Evolutionary conservation across 2,113 vertebrate species (phyloP).

Genomic region (Thryonomys swinderianus): DNA sequence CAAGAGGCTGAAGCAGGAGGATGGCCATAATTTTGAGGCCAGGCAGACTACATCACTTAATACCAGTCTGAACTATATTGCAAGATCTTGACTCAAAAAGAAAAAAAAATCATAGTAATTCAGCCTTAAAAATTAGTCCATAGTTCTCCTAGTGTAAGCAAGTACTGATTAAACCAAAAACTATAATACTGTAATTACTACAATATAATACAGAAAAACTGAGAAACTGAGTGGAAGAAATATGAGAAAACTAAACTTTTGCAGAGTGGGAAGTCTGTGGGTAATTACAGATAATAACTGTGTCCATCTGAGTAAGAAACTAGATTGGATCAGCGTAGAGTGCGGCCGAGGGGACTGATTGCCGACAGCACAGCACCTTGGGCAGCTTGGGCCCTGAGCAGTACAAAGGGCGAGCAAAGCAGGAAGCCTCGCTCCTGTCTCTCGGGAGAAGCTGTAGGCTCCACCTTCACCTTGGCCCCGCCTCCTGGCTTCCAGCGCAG

Average conservation of each 20-base stretch:
- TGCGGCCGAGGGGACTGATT: not conserved
- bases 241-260: not conserved
- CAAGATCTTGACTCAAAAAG: not conserved
- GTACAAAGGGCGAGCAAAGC: not conserved
- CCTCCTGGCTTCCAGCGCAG: not conserved
- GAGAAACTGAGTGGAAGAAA: not conserved
- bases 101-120: not conserved
- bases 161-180: not conserved
- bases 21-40: not conserved
- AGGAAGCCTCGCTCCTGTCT: not conserved
- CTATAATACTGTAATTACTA: not conserved
- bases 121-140: not conserved
- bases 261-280: not conserved
- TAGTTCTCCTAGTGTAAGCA: not conserved
- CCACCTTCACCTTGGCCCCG: not conserved
- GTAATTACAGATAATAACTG: not conserved
- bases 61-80: not conserved
- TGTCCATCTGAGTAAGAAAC: not conserved
- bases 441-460: not conserved
- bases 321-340: not conserved
- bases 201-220: not conserved
- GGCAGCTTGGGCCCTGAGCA: not conserved
- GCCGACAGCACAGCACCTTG: not conserved
- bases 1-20: not conserved
- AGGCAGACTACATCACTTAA: not conserved